Base-by-base conservation (phyloP, 30 jellyfish, hydroid and myxozoan genomes). In the Sanderia malayensis region DNA sequence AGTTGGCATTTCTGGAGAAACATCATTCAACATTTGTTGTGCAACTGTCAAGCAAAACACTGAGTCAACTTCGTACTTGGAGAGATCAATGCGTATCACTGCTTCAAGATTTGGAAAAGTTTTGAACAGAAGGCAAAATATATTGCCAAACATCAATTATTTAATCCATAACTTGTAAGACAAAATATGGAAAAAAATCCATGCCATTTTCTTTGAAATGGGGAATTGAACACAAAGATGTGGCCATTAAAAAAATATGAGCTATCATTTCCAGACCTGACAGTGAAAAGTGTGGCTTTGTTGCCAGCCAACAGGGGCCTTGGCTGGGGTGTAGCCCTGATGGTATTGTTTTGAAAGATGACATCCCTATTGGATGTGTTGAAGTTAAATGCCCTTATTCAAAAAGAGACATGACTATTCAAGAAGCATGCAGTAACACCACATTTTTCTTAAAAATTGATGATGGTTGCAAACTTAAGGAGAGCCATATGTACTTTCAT, bases 301-400 rank as follows among this genome's bases (percentile, higher is more conserved):
- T 15, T 41, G 8, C 55, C 15, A 6, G 55, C 15, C 55, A 8
- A 41, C 8, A 41, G 55, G 8, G 55, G 55, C 55, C 55, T 6
- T 41, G 55, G 55, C 55, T 41, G 8, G 55, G 55, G 55, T 41
- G 55, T 15, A 41, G 55, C 55, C 55, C 55, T 6, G 55, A 41
- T 41, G 55, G 55, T 15, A 41, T 41, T 41, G 55, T 41, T 41
- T 41, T 41, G 8, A 15, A 41, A 15, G 15, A 15, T 15, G 15
- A 41, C 55, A 41, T 41, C 8, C 55, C 55, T 6, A 15, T 41
- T 41, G 55, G 55, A 8, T 41, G 55, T 15, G 11, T 41, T 8
- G 55, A 41, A 41, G 55, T 41, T 41, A 41, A 41, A 41, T 41
- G 55, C 55, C 55, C 55, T 15, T 41, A 41, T 41, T 41, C 15